Base-by-base conservation (phyloP, 2,113 vertebrate species). In the Sebastes fasciatus region DNA sequence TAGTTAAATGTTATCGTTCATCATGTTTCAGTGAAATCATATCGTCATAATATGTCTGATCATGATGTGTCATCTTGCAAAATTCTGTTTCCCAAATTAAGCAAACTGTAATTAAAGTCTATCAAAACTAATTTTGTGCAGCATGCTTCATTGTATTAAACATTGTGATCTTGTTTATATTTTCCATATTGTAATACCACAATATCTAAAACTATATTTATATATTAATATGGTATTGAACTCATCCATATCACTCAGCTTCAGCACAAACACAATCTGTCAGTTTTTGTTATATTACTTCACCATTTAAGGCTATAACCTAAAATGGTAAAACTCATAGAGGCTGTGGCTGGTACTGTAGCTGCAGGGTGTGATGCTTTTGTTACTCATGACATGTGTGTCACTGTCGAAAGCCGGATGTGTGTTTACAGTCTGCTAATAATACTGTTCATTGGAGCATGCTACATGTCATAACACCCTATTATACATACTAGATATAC, bases 301-400 rank as follows among this genome's bases (percentile, higher is more conserved):
- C 11, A 52, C 8, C 46, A 62, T 45, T 43, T 51, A 49, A 61
- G 23, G 65, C 10, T 4, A 16, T 40, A 21, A 49, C 1, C 19
- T 46, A 7, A 54, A 54, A 11, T 13, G 21, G 12, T 6, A 5
- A 42, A 16, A 72, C 11, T 4, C 34, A 45, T 2, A 3, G 9
- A 65, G 13, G 52, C 10, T 46, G 55, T 0, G 10, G 34, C 6
- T 52, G 34, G 11, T 43, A 4, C 21, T 81, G 78, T 10, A 6
- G 77, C 70, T 57, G 40, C 0, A 43, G 42, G 64, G 43, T 57
- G 73, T 86, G 74, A 82, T 73, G 69, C 63, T 57, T 73, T 67
- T 58, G 49, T 70, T 54, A 17, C 26, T 14, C 66, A 42, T 65
- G 46, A 73, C 46, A 60, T n/a, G 23, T 6, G 17, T 12, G 21